Evolutionary conservation across 2,888 invertebrate genomes (phyloP), one percentile per base, ranked within the genome.

Genomic region (Anorthoa munda): DNA sequence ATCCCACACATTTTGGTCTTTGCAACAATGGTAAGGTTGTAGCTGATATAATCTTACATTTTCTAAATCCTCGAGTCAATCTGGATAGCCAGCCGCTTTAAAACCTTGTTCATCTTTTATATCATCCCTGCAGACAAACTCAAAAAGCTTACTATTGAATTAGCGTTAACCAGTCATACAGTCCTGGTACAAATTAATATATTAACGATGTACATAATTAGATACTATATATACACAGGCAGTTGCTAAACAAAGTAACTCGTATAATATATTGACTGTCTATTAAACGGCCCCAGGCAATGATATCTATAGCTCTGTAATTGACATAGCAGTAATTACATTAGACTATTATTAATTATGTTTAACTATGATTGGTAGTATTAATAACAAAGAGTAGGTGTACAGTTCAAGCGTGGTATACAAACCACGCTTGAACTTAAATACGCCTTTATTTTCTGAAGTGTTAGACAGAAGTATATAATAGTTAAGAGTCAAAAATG

Each of bases 331-430:
- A 39, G 39, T 75, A 78, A 71, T 75, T 48, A 75, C n/a, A 45
- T 72, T 45, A 12, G 18, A 26, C 9, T 53, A 46, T 77, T 50
- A 78, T 55, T 71, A 71, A 72, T 75, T 78, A 55, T 5, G 13
- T 55, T 75, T 13, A 12, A 50, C 45, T 21, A 39, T 45, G 18
- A 66, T 77, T 67, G 15, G 18, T 39, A 21, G 26, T n/a, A 39
- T 15, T 50, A 66, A 12, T 45, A 11, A 18, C 13, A 55, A 11
- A 5, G 1, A 18, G 23, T 2, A n/a, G 1, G 2, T n/a, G 17
- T 18, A 18, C 18, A n/a, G n/a, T 39, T 13, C 39, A 59, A 39
- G 18, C 21, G 53, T 21, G 2, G 53, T 2, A 39, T 39, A 39
- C 7, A 39, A 9, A 39, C 9, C n/a, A n/a, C n/a, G n/a, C n/a